Evolutionary conservation across 2,888 invertebrate genomes (phyloP), one percentile per base, ranked within the genome.

Genomic region (Drosophila kambysellisi): DNA sequence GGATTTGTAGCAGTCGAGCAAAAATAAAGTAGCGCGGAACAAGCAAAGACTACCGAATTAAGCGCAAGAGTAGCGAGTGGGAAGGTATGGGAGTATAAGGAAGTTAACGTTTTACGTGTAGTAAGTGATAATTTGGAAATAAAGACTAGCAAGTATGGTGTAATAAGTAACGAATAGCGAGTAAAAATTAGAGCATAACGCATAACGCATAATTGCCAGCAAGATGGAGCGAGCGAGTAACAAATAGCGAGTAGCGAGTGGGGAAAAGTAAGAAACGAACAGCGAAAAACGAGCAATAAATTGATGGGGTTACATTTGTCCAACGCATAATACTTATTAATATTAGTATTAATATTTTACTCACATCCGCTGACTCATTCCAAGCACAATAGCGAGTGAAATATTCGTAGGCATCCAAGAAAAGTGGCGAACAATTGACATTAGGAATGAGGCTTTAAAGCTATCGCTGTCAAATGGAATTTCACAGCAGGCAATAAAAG

Each of bases 401-500:
- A 46, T 68, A 63, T 74, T 39, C 39, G 37, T 62, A 65, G 58
- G 54, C 32, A 61, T 33, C 32, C 20, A 53, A 43, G 54, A 54
- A 43, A 46, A 56, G 50, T 29, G 61, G 39, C 56, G 64, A 71
- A 66, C 35, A 17, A 30, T 64, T 59, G 63, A 48, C 50, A 78
- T 70, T 70, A 69, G 72, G 64, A 11, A 12, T 25, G 68, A 73
- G 66, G 77, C 64, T 67, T 84, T 67, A 70, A 74, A 69, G 70
- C 63, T 69, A 57, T 69, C 48, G 74, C 82, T 82, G 81, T 82
- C 88, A 79, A 70, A 73, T 70, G 70, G 73, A 74, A 88, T 88
- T 84, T 83, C 61, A 79, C 74, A 74, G 73, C 41, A 76, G 59
- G 74, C 77, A 72, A 53, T 48, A 25, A 30, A 56, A 64, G n/a